Evolutionary conservation across 2,888 invertebrate species (phyloP).

Genomic region (Chymomyza amoena): DNA sequence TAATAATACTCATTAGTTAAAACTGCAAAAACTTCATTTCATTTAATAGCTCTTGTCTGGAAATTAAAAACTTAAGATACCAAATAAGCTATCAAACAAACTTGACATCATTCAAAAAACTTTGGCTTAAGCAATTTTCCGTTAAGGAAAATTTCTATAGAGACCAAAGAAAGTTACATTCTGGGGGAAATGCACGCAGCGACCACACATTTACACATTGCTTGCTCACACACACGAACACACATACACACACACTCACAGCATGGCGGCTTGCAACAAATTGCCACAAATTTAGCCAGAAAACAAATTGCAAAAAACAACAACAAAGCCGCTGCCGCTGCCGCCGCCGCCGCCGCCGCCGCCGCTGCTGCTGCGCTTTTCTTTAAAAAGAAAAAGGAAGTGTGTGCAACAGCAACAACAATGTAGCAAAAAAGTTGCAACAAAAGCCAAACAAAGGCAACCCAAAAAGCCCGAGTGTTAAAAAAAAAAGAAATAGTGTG

Average conservation of each 20-base stretch:
- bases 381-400: slow-evolving; percentile 1
- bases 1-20: too few relatives aligned
- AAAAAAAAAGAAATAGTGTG: neutral
- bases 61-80: neutral
- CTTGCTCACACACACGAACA: neutral
- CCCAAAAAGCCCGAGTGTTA: neutral
- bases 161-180: neutral
- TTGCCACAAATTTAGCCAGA: slow-evolving; percentile 22
- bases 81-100: neutral
- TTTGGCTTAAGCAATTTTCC: neutral
- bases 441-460: slow-evolving; percentile 14
- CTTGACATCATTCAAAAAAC: neutral
- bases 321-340: neutral
- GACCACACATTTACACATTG: neutral
- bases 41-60: neutral
- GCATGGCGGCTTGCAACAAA: slow-evolving; percentile 5
- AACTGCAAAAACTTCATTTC: too few relatives aligned
- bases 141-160: neutral
- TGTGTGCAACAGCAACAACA: neutral
- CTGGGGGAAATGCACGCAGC: neutral
- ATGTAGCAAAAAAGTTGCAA: slow-evolving; percentile 28
- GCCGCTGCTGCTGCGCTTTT: neutral
- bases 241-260: neutral
- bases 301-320: slow-evolving; percentile 18
- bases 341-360: too few relatives aligned